Base-by-base conservation (phyloP, 2,797 vertebrate species). In the Serranus cabrilla region DNA sequence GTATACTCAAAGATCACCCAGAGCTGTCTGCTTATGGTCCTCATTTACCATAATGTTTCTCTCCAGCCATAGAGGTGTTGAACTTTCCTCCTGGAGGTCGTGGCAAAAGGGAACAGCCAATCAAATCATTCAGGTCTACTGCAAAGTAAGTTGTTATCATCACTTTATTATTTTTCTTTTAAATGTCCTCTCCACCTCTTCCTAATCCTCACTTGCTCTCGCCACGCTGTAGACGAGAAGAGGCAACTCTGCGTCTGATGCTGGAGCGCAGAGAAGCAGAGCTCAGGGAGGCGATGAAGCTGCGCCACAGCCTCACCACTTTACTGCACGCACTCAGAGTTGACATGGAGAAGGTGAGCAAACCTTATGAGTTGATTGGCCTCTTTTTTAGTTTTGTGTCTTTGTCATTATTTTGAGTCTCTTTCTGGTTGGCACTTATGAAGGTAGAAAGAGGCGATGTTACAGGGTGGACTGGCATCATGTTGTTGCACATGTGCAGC, bases 261-360 rank as follows among this genome's bases (percentile, higher is more conserved):
- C 71, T 95, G 80, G 94, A 94, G 61, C 93, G 92, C 18, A 85
- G 94, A 57, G 94, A 96, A 71, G 92, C 91, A 0, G 93, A 96
- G 82, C 92, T 96, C 45, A 79, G 92, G 16, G 92, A 93, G 71
- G 90, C 93, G 2, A 92, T 90, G 83, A 93, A 93, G 83, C 91
- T 95, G 49, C 93, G 94, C 3, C 90, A 91, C 81, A 82, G 92
- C 72, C 89, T 96, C 78, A 91, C 91, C 40, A 90, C 90, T 1
- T 52, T 96, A 25, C 85, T 96, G n/a, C 86, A 90, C 9, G 77
- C 91, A 2, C 90, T 95, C 60, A 74, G 89, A 70, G 84, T 86
- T 0, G 80, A 95, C 71, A 92, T 96, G 93, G 89, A 92, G 71
- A 81, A 76, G 58, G 91, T 95, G 54, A 81, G 78, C 0, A 9